These are phyloP conservation scores for Heterotis niloticus DNA, from an alignment of 2,113 vertebrate genomes.

Conservation along the genomic window DNA sequence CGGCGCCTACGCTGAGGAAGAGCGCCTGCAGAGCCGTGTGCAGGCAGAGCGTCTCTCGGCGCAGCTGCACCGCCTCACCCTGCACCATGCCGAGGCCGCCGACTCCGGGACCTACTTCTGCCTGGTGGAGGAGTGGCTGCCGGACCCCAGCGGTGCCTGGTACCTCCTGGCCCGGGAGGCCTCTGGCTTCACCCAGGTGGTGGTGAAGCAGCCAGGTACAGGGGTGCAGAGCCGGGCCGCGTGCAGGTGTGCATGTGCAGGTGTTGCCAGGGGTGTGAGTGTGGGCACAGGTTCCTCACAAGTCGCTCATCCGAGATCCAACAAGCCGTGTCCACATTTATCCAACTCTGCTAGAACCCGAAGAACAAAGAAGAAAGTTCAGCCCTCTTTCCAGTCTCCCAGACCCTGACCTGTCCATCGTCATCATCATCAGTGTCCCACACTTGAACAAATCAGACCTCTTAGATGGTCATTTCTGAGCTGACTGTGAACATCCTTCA, in stretches of 20 bases:
- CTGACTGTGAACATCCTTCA: too few species aligned
- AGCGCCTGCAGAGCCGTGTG: constrained; percentile 78
- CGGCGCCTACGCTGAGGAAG: constrained; percentile 84
- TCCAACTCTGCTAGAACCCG: too few species aligned
- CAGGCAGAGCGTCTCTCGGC: constrained; percentile 81
- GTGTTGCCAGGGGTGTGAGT: too few species aligned
- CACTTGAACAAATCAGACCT: too few species aligned
- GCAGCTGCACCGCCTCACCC: constrained; percentile 80
- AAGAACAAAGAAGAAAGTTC: too few species aligned
- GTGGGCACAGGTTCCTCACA: too few species aligned
- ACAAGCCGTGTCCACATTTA: too few species aligned
- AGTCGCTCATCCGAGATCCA: too few species aligned
- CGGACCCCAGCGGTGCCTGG: constrained; percentile 77
- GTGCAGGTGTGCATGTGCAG: neutral
- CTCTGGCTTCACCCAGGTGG: constrained; percentile 80
- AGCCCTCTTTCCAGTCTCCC: too few species aligned
- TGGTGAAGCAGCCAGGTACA: constrained; percentile 82
- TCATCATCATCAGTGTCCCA: too few species aligned
- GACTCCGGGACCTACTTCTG: constrained; percentile 95
- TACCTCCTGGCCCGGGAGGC: constrained; percentile 79
- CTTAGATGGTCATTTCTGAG: too few species aligned
- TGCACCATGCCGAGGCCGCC: constrained; percentile 80
- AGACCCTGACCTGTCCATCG: too few species aligned
- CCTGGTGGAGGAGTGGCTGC: constrained; percentile 94
- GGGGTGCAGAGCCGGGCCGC: constrained; percentile 20